Evolutionary conservation across 2,113 vertebrate genomes (phyloP), one percentile per base, ranked within the genome.

Genomic region (Neomonachus schauinslandi): DNA sequence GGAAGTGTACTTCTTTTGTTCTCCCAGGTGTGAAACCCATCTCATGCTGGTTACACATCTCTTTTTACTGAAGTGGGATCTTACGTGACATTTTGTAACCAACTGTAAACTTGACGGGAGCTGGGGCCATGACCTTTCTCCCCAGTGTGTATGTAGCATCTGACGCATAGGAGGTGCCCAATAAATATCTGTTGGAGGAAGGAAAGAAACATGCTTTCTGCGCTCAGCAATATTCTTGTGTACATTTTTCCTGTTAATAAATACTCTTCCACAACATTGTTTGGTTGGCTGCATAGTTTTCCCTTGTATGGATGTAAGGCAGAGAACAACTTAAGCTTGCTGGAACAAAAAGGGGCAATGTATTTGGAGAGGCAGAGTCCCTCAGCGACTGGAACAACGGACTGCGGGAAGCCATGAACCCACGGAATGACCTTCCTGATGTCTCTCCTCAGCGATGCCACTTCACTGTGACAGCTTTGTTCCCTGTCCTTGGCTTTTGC

Each of bases 191-290:
- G n/a, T 6, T 12, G 65, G 71, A 63, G 33, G 12, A 6, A 88
- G 42, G 46, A 24, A 92, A 85, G 95, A 69, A 88, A 39, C 42
- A 14, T 8, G 82, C 65, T 71, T 76, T 61, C 76, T 46, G 65
- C 24, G 9, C 74, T 96, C 86, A 61, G 18, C 83, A 74, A 15
- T 49, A 55, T 55, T 53, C 87, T 85, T 97, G 93, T 96, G 82
- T 94, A 80, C 79, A 94, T 95, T 96, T 89, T 90, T 83, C 67
- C 28, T 72, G 92, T 90, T 96, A 82, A 96, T 97, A 97, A 97
- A 96, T 95, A 96, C 49, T 89, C 91, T 42, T 71, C n/a, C 67
- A 69, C 88, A 94, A 69, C 91, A 65, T 59, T 89, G 96, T 86
- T 96, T 87, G 80, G 79, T 51, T 74, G 53, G 46, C 63, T 84